Evolutionary conservation across 1,140 invertebrate genomes (phyloP).

Genomic region (Matsumurasca onukii): DNA sequence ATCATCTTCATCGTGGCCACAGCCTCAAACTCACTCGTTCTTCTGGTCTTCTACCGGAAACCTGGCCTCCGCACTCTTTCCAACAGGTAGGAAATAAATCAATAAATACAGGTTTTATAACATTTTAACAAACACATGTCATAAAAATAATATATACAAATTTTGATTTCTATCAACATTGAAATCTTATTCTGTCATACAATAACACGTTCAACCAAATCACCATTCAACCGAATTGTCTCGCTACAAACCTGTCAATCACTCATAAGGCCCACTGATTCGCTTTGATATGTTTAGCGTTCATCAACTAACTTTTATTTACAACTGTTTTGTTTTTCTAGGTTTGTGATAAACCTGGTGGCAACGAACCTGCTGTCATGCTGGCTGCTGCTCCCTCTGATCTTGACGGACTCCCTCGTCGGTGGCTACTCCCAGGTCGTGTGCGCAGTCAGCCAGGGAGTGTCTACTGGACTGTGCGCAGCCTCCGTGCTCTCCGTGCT

Average conservation of each 20-base stretch:
- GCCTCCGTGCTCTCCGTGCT: constrained; percentile 68
- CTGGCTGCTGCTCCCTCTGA: constrained; percentile 59
- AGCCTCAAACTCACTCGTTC: constrained; percentile 55
- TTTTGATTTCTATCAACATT: constrained; percentile 3
- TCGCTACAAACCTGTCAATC: too few species aligned
- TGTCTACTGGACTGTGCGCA: constrained; percentile 55
- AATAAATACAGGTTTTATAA: not conserved
- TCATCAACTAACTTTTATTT: too few species aligned
- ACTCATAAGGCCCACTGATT: too few species aligned
- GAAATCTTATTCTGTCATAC: too few species aligned
- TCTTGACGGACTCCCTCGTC: constrained; percentile 51
- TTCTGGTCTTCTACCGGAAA: constrained; percentile 59
- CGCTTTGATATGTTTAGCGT: too few species aligned
- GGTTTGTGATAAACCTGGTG: constrained; percentile 69
- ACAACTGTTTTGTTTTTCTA: constrained; percentile 50
- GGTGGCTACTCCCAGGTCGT: constrained; percentile 33
- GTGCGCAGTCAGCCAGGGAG: constrained; percentile 54
- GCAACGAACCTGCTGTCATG: constrained; percentile 64
- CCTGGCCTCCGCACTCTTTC: constrained; percentile 60
- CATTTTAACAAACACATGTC: not conserved
- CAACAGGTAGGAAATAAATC: constrained; percentile 52
- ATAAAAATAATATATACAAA: not conserved
- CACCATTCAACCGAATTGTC: too few species aligned
- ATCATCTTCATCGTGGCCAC: constrained; percentile 46
- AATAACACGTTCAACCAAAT: too few species aligned